Base-by-base conservation (phyloP, 2,888 invertebrate genomes). In the Sminthurinus aureus region DNA sequence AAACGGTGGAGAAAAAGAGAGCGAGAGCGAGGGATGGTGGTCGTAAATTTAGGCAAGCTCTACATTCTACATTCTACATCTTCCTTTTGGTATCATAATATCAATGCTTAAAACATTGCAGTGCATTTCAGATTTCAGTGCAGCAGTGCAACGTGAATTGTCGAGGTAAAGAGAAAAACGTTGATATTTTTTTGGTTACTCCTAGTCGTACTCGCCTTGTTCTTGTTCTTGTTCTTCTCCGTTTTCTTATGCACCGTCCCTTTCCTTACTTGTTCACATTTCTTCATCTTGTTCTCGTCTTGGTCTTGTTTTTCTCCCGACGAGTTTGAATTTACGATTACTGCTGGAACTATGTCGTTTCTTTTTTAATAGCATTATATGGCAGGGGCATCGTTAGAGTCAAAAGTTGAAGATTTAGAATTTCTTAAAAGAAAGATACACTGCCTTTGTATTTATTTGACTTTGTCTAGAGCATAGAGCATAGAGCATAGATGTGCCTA, bases 301-400 rank as follows among this genome's bases (percentile, higher is more conserved):
- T 26, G 1, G 9, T 26, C 26, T 66, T 58, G 18, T 67, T 67
- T 22, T 66, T 71, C 66, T 50, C 75, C 75, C 75, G 75, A 75
- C 75, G 75, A 75, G 79, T 83, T 83, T 84, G 75, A 85, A 87
- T 87, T 87, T 87, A 87, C 85, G 87, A 86, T 85, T 86, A 85
- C 86, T 85, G 85, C 85, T 86, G 84, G 85, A 87, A 85, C 86
- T 86, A 84, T 87, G 84, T 86, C 85, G 85, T 86, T 87, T 84
- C 86, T 85, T 85, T 85, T 87, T 85, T 87, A 85, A 86, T 80
- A 67, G 51, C 71, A 67, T 71, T 71, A 52, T 81, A 50, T 81
- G 52, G 78, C 75, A 51, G 75, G 75, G 51, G 24, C 75, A 75
- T 75, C 75, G 50, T 38, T 51, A 20, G 75, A 51, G 51, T 50